Evolutionary conservation across 2,888 invertebrate genomes (phyloP).

Genomic region (Phorcus lineatus): DNA sequence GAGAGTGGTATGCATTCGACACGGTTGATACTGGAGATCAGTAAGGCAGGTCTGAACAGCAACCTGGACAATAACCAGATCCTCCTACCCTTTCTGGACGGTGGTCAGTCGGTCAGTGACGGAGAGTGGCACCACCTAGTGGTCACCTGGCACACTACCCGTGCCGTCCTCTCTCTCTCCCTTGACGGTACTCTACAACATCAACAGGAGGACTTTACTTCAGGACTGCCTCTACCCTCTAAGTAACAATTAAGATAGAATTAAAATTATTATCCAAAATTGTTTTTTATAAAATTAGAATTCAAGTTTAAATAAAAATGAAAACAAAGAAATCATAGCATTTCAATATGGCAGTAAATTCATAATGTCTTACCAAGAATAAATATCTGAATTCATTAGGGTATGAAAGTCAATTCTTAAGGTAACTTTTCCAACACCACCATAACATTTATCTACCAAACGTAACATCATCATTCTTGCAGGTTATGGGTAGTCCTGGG

Average conservation of each 20-base stretch:
- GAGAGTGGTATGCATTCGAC: slow-evolving; percentile 31
- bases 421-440: no score
- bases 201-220: background rate
- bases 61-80: slow-evolving; percentile 16
- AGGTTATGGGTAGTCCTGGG: no score
- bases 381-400: no score
- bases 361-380: no score
- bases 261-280: no score
- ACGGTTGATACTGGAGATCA: slow-evolving; percentile 41
- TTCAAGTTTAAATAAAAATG: no score
- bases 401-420: no score
- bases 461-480: no score
- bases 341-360: no score
- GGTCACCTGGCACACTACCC: slow-evolving; percentile 38
- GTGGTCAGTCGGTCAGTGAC: slow-evolving; percentile 38
- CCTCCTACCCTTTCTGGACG: background rate
- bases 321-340: no score
- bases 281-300: no score
- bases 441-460: no score
- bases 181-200: slow-evolving; percentile 41
- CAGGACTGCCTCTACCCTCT: background rate
- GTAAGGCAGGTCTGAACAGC: slow-evolving; percentile 41
- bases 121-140: slow-evolving; percentile 55
- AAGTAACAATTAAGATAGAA: background rate
- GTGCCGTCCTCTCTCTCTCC: slow-evolving; percentile 34